Percentiles rank a stretch among this genome's conserved stretches.
These are phyloP conservation scores for Geophilus truncorum DNA, from an alignment of 2,888 invertebrate genomes.

Conservation along the genomic window DNA sequence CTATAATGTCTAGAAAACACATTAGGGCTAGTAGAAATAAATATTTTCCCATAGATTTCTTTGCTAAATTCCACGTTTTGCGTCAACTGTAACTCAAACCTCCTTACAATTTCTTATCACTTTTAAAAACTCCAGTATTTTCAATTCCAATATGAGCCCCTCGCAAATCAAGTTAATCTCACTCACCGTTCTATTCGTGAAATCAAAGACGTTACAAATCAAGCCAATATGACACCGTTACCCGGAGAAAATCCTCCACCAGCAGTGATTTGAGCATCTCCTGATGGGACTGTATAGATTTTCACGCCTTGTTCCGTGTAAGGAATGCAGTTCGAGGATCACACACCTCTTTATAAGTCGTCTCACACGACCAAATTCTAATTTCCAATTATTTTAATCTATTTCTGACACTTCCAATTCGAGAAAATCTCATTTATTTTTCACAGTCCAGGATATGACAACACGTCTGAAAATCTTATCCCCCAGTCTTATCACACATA, in stretches of 20 bases:
- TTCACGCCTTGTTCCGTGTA: background rate
- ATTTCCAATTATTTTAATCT: too few relatives aligned
- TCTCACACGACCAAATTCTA: too few relatives aligned
- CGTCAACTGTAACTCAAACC: too few relatives aligned
- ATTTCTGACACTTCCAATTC: background rate
- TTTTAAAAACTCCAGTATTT: too few relatives aligned
- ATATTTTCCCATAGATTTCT: too few relatives aligned
- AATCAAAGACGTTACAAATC: background rate
- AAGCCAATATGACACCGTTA: background rate
- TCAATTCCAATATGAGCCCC: too few relatives aligned
- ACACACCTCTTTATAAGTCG: background rate
- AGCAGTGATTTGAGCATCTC: conserved; percentile 1
- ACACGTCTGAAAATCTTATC: background rate
- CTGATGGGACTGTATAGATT: background rate
- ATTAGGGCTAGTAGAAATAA: too few relatives aligned
- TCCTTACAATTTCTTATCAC: too few relatives aligned
- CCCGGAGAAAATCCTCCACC: background rate
- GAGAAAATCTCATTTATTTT: background rate
- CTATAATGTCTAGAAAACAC: too few relatives aligned
- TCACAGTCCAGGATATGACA: background rate
- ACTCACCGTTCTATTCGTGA: too few relatives aligned
- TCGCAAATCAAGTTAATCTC: too few relatives aligned
- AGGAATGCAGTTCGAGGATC: background rate
- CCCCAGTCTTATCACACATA: background rate
- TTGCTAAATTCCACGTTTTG: too few relatives aligned